phyloP scores from a whole-genome alignment of 2,797 vertebrate genomes.

The Okamejei kenojei region DNA sequence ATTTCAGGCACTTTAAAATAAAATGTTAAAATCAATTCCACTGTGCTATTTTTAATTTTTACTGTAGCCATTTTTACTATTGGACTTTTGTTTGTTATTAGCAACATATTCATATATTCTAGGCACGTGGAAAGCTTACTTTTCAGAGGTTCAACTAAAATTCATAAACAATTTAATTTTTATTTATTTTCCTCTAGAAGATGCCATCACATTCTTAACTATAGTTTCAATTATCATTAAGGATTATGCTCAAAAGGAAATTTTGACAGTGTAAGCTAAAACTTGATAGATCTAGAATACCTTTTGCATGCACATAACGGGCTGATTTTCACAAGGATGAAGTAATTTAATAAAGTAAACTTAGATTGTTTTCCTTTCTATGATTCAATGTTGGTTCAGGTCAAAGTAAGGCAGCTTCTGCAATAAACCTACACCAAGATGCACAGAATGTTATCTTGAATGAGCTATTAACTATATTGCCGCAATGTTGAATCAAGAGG shows the following conservation, averaged over 20 bases:
- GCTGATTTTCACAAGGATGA: background rate
- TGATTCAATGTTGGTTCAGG: background rate
- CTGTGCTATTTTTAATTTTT: background rate
- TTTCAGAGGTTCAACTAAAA: slow-evolving; percentile 8
- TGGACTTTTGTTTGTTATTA: background rate
- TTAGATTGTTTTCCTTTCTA: background rate
- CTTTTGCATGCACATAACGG: background rate
- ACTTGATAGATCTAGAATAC: background rate
- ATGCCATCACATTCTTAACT: background rate
- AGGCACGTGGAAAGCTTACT: background rate
- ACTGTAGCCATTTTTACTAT: background rate
- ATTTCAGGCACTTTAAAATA: slow-evolving; percentile 11
- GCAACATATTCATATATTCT: background rate
- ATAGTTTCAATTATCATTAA: background rate
- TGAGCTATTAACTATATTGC: background rate
- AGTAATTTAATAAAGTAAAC: background rate
- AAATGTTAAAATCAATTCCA: background rate
- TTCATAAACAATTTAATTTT: background rate
- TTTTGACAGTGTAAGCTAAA: background rate
- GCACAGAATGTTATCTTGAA: background rate
- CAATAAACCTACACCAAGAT: background rate
- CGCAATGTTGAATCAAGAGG: background rate
- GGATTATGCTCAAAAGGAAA: background rate
- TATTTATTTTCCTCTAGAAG: background rate
- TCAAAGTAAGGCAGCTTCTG: background rate